Conservation (phyloP, 2,113 vertebrate genomes). For the Morone saxatilis region DNA sequence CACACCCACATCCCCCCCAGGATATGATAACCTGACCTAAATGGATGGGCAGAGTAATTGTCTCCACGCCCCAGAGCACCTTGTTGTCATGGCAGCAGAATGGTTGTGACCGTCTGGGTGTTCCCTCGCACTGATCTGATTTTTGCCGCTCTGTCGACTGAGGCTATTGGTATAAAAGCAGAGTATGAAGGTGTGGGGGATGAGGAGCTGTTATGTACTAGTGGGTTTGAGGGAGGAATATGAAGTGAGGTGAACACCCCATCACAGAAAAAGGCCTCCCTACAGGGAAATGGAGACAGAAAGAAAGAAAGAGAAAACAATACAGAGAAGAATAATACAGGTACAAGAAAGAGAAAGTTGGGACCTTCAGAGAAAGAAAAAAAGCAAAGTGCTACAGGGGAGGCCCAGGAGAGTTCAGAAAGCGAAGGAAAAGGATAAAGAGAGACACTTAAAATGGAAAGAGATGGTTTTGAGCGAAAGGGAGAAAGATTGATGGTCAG, state of each 20-base stretch:
- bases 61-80: slow-evolving; percentile 63
- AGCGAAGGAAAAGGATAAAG: slow-evolving; percentile 4
- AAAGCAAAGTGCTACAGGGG: background rate
- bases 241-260: slow-evolving; percentile 6
- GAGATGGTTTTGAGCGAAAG: slow-evolving; percentile 45
- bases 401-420: slow-evolving; percentile 10
- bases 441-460: slow-evolving; percentile 32
- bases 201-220: slow-evolving; percentile 19
- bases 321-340: background rate
- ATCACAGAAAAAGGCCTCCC: background rate
- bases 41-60: slow-evolving; percentile 59
- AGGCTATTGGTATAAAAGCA: slow-evolving; percentile 8
- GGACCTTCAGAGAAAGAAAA: background rate
- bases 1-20: slow-evolving; percentile 16
- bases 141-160: slow-evolving; percentile 21
- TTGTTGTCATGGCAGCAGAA: slow-evolving; percentile 57
- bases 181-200: background rate
- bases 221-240: background rate
- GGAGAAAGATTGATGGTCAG: slow-evolving; percentile 41
- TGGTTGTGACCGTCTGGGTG: slow-evolving; percentile 37
- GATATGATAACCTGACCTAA: slow-evolving; percentile 54
- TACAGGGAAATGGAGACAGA: background rate
- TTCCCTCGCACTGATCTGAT: slow-evolving; percentile 32
- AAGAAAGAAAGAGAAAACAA: slow-evolving; percentile 4
- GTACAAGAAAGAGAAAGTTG: background rate